Base-by-base conservation (phyloP, 2,113 vertebrate species). In the Cheirogaleus medius region DNA sequence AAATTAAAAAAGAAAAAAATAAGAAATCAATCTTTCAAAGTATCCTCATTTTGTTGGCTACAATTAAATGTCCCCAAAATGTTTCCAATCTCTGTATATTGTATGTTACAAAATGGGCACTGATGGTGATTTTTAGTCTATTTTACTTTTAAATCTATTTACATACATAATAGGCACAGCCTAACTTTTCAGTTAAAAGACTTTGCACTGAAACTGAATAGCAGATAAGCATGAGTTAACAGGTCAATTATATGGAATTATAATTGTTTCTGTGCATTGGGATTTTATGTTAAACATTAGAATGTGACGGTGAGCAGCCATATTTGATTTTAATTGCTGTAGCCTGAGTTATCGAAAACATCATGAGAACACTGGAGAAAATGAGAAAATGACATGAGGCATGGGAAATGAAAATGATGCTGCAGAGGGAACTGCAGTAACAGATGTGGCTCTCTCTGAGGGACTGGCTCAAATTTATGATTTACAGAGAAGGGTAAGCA, bases 231-330 rank as follows among this genome's bases (percentile, higher is more conserved):
- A 73, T 84, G 52, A 95, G 81, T n/a, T 94, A 97, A 86, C 90
- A 95, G 80, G 74, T 95, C 90, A 97, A 95, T 95, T 87, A 96
- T 89, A 95, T 87, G 69, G 69, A 93, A 94, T 90, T 90, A 92
- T 90, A 97, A 95, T 90, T 95, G 69, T 92, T 97, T 97, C 95
- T 95, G 91, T 94, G 77, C 68, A 96, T 66, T 97, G 91, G 63
- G 82, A 89, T 88, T 98, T 94, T 96, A 95, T 97, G 88, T 94
- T 94, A 97, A 97, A 97, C 73, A 97, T 47, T 66, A 96, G 74
- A 96, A 94, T 88, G 69, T 96, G 95, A 95, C 60, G 56, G 37
- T 42, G 32, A 96, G 80, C 92, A 82, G 87, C 63, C 58, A 0
- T 89, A 94, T 90, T 95, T 97, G 80, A 96, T 95, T 96, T 94